Evolutionary conservation across 2,113 vertebrate genomes (phyloP).

Genomic region (Hemicordylus capensis): DNA sequence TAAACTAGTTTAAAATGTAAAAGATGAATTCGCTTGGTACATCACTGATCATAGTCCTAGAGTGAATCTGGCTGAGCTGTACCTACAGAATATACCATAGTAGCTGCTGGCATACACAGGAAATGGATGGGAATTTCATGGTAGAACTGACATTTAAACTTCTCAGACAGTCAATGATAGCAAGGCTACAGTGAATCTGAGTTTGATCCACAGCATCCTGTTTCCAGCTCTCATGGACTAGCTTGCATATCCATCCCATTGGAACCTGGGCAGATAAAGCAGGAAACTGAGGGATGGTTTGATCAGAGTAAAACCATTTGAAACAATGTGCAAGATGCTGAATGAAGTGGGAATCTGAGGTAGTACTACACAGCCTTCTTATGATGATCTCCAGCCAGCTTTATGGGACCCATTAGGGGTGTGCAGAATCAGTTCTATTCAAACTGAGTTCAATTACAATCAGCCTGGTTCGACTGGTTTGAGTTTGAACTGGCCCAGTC

Average conservation of each 20-base stretch:
- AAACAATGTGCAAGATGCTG: background rate
- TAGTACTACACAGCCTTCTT: no score
- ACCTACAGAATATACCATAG: background rate
- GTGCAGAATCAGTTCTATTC: no score
- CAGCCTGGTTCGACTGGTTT: no score
- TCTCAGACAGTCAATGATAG: background rate
- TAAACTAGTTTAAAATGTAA: background rate
- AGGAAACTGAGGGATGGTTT: background rate
- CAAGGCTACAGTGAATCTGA: background rate
- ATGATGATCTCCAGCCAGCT: no score
- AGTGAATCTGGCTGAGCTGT: background rate
- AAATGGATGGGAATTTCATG: background rate
- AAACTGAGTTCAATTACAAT: no score
- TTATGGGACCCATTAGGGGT: no score
- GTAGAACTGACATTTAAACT: background rate
- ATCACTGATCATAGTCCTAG: background rate
- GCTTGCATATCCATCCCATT: background rate
- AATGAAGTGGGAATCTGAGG: no score
- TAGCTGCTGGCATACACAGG: background rate
- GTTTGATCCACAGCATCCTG: background rate
- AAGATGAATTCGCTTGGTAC: background rate
- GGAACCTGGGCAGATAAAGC: background rate
- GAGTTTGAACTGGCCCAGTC: no score
- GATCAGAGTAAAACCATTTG: background rate
- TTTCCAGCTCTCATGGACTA: background rate